Evolutionary conservation across 2,113 vertebrate species (phyloP), one percentile per base, ranked within the genome.

Genomic region (Ascaphus truei): DNA sequence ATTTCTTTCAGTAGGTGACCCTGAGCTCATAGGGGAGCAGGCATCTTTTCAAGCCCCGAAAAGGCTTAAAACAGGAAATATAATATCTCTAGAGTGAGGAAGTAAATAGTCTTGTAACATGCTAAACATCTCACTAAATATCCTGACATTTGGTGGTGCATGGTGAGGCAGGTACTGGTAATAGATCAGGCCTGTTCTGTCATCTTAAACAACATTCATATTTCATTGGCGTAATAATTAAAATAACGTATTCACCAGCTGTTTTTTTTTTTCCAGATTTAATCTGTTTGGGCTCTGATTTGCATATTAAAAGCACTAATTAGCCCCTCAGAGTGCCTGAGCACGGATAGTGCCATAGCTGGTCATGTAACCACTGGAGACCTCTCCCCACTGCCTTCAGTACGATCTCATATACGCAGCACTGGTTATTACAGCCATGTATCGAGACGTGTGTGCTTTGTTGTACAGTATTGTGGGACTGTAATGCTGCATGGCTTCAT

Each of bases 291-390:
- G 79, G 82, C 87, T 90, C 92, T 93, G 88, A 97, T 98, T 98
- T 98, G 90, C 96, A 98, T 98, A 96, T 95, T 96, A 94, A 91
- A 97, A 96, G 94, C 93, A 92, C 93, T 98, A 98, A 98, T 98
- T 96, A 98, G 94, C 93, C 93, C 94, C 95, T 96, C 91, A 82
- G 94, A 93, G 96, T 90, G 90, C 84, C 88, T 83, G 85, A 90
- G 92, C 87, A 86, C 86, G 86, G 72, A 89, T 87, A 88, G 89
- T 83, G 85, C 91, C 87, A 86, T 90, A 84, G 89, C 87, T 91
- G 91, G 92, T 92, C 89, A 85, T 84, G 84, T 84, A 78, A 82
- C 90, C 90, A 81, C 86, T 23, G 73, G 84, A 87, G 87, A 84
- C 75, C 65, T 59, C 72, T 81, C 85, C 84, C 79, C 71, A 74